phyloP scores from a whole-genome alignment of 2,888 invertebrate species.

The Cepaea hortensis region DNA sequence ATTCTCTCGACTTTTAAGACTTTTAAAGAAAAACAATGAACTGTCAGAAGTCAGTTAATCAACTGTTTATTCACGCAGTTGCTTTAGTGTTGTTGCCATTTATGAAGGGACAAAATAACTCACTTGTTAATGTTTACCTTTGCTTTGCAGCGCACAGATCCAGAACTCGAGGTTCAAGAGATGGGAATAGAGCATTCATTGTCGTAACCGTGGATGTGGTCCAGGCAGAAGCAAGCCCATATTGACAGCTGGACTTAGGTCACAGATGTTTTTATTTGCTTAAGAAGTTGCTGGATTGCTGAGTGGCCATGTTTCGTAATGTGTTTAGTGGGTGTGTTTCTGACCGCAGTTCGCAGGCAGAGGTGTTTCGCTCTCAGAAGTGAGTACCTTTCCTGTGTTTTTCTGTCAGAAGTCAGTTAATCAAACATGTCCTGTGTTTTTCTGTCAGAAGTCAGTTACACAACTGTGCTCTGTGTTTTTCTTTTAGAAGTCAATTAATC shows the following conservation, averaged over 20 bases:
- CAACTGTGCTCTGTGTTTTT: too few species aligned
- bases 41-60: too few species aligned
- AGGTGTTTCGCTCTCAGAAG: conserved; percentile 69
- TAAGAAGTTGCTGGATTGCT: conserved; percentile 10
- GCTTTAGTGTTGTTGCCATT: background rate
- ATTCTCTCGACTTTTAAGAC: too few species aligned
- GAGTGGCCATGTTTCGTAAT: conserved; percentile 69
- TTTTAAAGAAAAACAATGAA: too few species aligned
- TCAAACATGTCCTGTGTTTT: conserved; percentile 65
- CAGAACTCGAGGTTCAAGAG: background rate
- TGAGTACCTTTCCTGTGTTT: conserved; percentile 52
- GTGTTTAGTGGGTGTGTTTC: conserved; percentile 75
- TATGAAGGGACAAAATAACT: too few species aligned
- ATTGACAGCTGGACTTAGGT: background rate
- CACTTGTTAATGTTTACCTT: background rate
- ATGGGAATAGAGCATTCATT: conserved; percentile 1
- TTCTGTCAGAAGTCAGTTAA: conserved; percentile 58
- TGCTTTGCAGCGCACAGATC: conserved; percentile 22
- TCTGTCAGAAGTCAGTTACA: too few species aligned
- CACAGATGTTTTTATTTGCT: conserved; percentile 16
- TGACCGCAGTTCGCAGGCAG: conserved; percentile 67
- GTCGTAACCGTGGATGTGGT: conserved; percentile 2
- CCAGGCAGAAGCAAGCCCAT: background rate
- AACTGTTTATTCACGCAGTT: background rate
- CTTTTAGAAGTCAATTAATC: too few species aligned